Base-by-base conservation (phyloP, 2,888 invertebrate species). In the Plagodis dolabraria region DNA sequence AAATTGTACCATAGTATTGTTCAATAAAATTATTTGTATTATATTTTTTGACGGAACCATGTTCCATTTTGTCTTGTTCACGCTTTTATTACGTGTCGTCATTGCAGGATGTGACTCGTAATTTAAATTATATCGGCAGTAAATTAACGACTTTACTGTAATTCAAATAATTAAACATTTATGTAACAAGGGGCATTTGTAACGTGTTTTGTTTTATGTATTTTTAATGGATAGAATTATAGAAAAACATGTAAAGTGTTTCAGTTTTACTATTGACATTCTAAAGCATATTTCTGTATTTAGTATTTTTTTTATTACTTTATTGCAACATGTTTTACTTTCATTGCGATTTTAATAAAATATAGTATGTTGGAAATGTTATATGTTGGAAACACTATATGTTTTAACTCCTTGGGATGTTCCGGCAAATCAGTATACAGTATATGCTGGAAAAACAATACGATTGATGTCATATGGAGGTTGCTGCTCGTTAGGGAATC, bases 61-160 rank as follows among this genome's bases (percentile, higher is more conserved):
- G 22, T 0, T 4, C 9, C 4, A 33, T 33, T 33, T 9, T 11
- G 7, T 47, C 22, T 7, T 0, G 22, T 12, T 53, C 53, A 4
- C 45, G 11, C 42, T 46, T 59, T 59, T 53, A 59, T 58, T 33
- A 35, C 42, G 8, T 10, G 5, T n/a, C 11, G n/a, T n/a, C 40
- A 50, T 50, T 50, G 51, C 59, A 51, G 60, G 54, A 55, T 35
- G 47, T 44, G 11, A 33, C 36, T 49, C 49, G 60, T 60, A 60
- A 55, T 47, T 51, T 43, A 33, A 54, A 42, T 44, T 45, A 11
- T 38, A 35, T 54, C 43, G 46, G 57, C 33, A 36, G 11, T 43
- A 33, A 53, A 49, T 58, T 58, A 53, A 58, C 45, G 53, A 22
- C 44, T 22, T 40, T 58, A 45, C 38, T 7, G 43, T 33, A 22